Evolutionary conservation across 2,113 vertebrate genomes (phyloP).

Genomic region (Pteropus alecto): DNA sequence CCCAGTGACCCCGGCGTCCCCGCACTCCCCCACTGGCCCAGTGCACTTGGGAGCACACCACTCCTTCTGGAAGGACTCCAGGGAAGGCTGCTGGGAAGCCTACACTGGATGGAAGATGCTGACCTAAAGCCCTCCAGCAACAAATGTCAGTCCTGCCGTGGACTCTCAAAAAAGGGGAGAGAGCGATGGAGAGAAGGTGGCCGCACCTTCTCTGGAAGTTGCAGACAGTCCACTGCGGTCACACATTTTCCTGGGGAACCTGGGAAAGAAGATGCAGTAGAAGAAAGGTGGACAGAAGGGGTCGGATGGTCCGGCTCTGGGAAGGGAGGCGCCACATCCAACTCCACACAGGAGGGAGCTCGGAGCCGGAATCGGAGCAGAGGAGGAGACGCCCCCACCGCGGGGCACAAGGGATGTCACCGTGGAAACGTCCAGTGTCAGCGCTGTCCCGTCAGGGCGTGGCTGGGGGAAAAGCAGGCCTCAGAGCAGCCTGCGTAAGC

Average conservation of each 20-base stretch:
- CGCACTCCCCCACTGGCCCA: background rate
- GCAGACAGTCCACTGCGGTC: rapidly evolving
- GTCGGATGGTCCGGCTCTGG: background rate
- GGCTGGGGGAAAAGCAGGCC: background rate
- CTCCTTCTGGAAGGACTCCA: background rate
- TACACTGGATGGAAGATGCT: background rate
- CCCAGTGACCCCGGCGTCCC: background rate
- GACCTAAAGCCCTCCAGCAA: background rate
- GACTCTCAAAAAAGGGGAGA: background rate
- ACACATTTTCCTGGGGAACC: background rate
- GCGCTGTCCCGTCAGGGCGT: background rate
- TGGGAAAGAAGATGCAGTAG: background rate
- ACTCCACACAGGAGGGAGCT: rapidly evolving
- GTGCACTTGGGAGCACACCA: background rate
- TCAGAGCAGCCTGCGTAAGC: background rate
- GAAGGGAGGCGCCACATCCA: background rate
- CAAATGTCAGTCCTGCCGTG: background rate
- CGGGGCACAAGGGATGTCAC: no score
- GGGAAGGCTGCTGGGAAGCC: background rate
- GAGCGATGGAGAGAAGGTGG: background rate
- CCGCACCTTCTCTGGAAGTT: rapidly evolving
- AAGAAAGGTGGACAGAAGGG: background rate
- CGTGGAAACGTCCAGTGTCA: background rate
- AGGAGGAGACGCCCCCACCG: rapidly evolving
- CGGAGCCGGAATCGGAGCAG: background rate